phyloP scores from a whole-genome alignment of 2,113 vertebrate species.

The Neodontobutis hainanensis region DNA sequence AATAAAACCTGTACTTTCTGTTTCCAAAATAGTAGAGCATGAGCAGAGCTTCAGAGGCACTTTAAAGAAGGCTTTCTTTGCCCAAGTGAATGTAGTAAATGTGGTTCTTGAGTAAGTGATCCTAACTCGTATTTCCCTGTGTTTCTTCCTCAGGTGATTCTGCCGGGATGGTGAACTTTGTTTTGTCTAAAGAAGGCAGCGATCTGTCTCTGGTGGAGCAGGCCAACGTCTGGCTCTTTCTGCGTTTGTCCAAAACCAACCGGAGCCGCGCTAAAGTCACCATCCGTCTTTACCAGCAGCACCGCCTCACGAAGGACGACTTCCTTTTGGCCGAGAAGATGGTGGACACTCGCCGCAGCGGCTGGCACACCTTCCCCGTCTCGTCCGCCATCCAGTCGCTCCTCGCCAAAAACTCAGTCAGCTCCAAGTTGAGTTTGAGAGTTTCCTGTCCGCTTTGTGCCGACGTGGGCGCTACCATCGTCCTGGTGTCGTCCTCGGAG shows the following conservation, averaged over 20 bases:
- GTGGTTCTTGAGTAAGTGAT: background rate
- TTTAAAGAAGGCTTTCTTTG: no score
- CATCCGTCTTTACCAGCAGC: constrained; percentile 87
- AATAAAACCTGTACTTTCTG: no score
- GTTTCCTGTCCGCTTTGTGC: constrained; percentile 89
- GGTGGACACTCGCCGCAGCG: constrained; percentile 92
- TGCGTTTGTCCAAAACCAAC: constrained; percentile 91
- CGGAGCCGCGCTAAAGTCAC: constrained; percentile 89
- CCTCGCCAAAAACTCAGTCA: constrained; percentile 63
- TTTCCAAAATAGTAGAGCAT: no score
- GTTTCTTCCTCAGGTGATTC: constrained; percentile 80
- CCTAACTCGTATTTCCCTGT: background rate
- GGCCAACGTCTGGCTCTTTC: constrained; percentile 95
- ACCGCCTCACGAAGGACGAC: constrained; percentile 68
- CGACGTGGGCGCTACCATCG: constrained; percentile 84
- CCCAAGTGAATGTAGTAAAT: no score
- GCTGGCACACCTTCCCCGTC: constrained; percentile 93
- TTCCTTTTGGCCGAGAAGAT: constrained; percentile 86
- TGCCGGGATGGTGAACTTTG: constrained; percentile 84
- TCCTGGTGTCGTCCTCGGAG: constrained; percentile 73
- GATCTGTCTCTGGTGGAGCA: constrained; percentile 90
- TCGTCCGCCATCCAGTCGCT: constrained; percentile 85
- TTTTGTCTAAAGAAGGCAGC: constrained; percentile 91
- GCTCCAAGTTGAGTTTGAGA: constrained; percentile 79
- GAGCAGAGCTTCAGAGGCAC: no score